Evolutionary conservation across 2,113 vertebrate genomes (phyloP), one percentile per base, ranked within the genome.

Genomic region (Tautogolabrus adspersus): DNA sequence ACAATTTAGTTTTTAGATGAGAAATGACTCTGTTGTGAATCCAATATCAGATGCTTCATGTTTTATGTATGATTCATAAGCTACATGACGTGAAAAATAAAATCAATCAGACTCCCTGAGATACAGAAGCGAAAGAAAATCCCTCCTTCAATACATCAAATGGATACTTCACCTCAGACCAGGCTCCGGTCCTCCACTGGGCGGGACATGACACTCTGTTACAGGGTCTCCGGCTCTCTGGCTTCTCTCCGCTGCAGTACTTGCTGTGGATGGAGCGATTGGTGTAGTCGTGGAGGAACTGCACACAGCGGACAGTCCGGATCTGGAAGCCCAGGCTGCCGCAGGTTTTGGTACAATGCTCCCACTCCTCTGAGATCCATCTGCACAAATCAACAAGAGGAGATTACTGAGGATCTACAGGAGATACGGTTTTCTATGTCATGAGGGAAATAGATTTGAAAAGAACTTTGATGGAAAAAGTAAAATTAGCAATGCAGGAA

Each of bases 311-410:
- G 10, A 99, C 97, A 0, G 94, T 95, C n/a, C 98, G 97, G 8
- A 98, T 94, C 91, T 99, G 98, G 52, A 96, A 97, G 37, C 98
- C 97, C 0, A 97, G 95, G 21, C 61, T 94, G 57, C 98, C 96
- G 0, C 98, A 99, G 51, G 96, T 97, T 81, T 95, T 97, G n/a
- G 97, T 96, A 72, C 98, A 99, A 57, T 98, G 93, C 12, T 99
- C 98, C 98, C 98, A 99, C 5, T 96, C 96, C 0, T 98, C 97
- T 1, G 96, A 87, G 6, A 93, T 93, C 98, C 98, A 99, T 56
- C 98, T 99, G 87, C 5, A 58, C 3, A 51, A 42, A 74, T 19
- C 23, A 38, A 47, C 38, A 58, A 0, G n/a, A 58, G 4, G 1
- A 61, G 10, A 19, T 63, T 13, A 66, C 26, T 10, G 34, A 42